Evolutionary conservation across 2,888 invertebrate species (phyloP).

Genomic region (Volucella bombylans): DNA sequence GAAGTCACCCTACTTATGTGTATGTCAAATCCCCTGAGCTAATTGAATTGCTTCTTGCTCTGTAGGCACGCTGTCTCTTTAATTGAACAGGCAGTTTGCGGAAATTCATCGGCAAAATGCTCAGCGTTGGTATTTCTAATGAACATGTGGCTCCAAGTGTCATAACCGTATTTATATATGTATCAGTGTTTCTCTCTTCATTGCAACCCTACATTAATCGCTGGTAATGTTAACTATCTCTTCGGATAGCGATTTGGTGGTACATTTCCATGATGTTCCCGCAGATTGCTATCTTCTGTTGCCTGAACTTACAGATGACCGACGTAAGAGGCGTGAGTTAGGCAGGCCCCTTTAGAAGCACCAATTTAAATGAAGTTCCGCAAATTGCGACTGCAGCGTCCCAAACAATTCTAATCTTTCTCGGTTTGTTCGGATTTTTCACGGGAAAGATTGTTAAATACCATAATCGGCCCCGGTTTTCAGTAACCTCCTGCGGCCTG

Average conservation of each 20-base stretch:
- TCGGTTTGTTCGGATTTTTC: constrained; percentile 66
- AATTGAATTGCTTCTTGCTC: not conserved
- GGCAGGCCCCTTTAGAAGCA: constrained; percentile 76
- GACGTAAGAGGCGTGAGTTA: not conserved
- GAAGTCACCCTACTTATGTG: not conserved
- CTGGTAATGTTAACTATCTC: not conserved
- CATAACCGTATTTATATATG: not conserved
- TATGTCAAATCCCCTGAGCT: not conserved
- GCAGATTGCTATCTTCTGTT: constrained; percentile 1
- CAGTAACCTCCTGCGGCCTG: constrained; percentile 47
- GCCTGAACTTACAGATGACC: not conserved
- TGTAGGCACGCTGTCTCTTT: not conserved
- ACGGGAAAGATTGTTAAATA: constrained; percentile 45
- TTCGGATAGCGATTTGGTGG: not conserved
- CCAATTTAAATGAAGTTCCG: not conserved
- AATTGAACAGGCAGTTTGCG: too few relatives aligned
- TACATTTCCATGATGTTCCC: not conserved
- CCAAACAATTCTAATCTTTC: constrained; percentile 75
- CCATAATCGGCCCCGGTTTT: not conserved
- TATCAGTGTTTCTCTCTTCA: too few relatives aligned
- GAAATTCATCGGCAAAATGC: too few relatives aligned
- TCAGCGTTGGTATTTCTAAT: not conserved
- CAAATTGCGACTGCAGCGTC: constrained; percentile 76
- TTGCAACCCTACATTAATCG: not conserved
- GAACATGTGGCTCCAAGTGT: too few relatives aligned